Percentiles rank a stretch among this genome's conserved stretches.
These are phyloP conservation scores for Gryllus longicercus DNA, from an alignment of 2,888 invertebrate genomes.

Conservation along the genomic window DNA sequence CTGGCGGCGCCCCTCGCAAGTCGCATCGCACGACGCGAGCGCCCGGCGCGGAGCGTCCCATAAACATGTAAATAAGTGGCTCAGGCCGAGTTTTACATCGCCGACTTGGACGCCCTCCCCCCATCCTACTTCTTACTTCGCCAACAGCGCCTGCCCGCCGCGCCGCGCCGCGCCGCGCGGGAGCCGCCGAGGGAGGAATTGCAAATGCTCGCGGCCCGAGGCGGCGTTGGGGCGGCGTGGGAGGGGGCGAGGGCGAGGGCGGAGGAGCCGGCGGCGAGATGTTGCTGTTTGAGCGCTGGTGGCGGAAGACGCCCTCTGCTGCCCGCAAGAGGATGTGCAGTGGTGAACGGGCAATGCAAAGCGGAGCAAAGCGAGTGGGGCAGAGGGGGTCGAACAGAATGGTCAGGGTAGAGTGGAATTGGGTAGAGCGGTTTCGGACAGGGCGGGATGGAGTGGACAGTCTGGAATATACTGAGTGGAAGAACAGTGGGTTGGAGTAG, in stretches of 20 bases:
- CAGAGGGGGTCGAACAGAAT: too few species aligned
- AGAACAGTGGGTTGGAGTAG: too few species aligned
- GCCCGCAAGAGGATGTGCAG: too few species aligned
- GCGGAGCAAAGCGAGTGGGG: too few species aligned
- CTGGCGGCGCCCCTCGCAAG: too few species aligned
- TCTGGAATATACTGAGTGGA: too few species aligned
- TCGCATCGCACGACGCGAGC: neutral
- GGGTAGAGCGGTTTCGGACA: too few species aligned
- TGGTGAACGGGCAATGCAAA: too few species aligned
- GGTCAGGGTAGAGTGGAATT: too few species aligned
- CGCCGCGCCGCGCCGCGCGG: neutral
- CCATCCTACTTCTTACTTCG: neutral
- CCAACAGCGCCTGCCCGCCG: neutral
- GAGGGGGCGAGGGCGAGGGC: neutral
- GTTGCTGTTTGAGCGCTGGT: too few species aligned
- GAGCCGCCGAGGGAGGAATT: neutral
- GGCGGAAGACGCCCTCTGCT: too few species aligned
- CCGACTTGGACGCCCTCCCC: neutral
- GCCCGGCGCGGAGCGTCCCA: neutral
- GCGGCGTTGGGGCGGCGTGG: neutral
- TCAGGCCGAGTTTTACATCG: neutral
- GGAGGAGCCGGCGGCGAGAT: neutral
- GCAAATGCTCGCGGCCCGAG: neutral
- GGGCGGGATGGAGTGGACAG: too few species aligned
- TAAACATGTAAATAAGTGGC: conserved; percentile 17